A percentile compares a stretch with the other conserved stretches of the same genome.
Evolutionary conservation across 2,888 invertebrate genomes (phyloP).

Genomic region (Barypeithes pellucidus): DNA sequence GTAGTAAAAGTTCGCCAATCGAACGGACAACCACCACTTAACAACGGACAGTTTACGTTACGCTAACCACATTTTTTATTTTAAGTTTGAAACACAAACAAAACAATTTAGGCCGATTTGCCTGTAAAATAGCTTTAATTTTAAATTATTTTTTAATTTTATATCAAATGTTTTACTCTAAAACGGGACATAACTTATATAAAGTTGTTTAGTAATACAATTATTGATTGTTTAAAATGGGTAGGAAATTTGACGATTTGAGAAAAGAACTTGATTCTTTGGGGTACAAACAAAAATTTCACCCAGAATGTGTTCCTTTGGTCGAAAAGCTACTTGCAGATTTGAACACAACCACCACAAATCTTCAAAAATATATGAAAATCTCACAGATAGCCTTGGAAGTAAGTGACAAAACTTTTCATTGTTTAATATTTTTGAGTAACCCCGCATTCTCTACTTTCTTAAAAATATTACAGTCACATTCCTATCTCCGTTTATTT

Average conservation of each 20-base stretch:
- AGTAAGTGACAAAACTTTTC: conserved; percentile 67
- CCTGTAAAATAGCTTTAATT: too few relatives aligned
- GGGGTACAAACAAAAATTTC: conserved; percentile 86
- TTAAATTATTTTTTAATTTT: neutral
- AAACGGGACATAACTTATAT: neutral
- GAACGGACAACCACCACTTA: too few relatives aligned
- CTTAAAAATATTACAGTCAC: conserved; percentile 36
- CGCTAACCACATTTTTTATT: too few relatives aligned
- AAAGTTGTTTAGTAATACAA: neutral
- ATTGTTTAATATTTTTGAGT: conserved; percentile 23
- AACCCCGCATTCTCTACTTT: too few relatives aligned
- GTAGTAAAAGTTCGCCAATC: too few relatives aligned
- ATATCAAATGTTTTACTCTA: neutral
- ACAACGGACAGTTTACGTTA: too few relatives aligned
- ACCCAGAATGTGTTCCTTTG: conserved; percentile 84
- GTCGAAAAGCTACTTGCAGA: conserved; percentile 88
- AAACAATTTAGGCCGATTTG: too few relatives aligned
- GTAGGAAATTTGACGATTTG: conserved; percentile 62
- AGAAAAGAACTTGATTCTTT: conserved; percentile 86
- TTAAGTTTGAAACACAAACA: too few relatives aligned
- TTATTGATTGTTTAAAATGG: conserved; percentile 61
- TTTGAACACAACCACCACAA: conserved; percentile 90
- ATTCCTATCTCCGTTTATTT: conserved; percentile 57
- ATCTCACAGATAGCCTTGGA: conserved; percentile 80
- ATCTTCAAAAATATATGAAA: conserved; percentile 87